These are phyloP conservation scores for Drosophila putrida DNA, from an alignment of 2,888 invertebrate species.

Conservation along the genomic window DNA sequence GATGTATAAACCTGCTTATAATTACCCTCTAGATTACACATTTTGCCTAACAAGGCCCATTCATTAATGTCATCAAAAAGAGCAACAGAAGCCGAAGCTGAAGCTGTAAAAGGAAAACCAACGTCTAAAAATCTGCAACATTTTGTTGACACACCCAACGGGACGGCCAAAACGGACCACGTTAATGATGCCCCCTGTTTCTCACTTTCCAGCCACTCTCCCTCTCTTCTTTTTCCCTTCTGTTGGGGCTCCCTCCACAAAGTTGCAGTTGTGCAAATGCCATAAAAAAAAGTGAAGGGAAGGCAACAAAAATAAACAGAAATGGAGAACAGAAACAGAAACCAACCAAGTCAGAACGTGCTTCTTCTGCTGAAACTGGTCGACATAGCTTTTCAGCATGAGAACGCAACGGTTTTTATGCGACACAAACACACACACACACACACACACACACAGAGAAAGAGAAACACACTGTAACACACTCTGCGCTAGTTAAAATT, in stretches of 20 bases:
- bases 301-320: slow-evolving; percentile 48
- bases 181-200: slow-evolving; percentile 54
- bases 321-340: slow-evolving; percentile 48
- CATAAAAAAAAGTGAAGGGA: slow-evolving; percentile 58
- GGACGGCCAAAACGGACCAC: slow-evolving; percentile 62
- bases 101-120: slow-evolving; percentile 26
- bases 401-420: slow-evolving; percentile 62
- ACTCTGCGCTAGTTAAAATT: slow-evolving; percentile 71
- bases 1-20: slow-evolving; percentile 63
- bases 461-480: slow-evolving; percentile 1
- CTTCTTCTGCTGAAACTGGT: slow-evolving; percentile 25
- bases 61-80: slow-evolving; percentile 78
- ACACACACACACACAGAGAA: slow-evolving; percentile 17
- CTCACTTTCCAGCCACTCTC: not conserved
- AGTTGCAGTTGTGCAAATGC: slow-evolving; percentile 76
- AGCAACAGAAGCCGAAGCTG: slow-evolving; percentile 44
- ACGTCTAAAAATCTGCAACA: slow-evolving; percentile 73
- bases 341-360: slow-evolving; percentile 28
- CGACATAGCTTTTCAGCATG: slow-evolving; percentile 63
- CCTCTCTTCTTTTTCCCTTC: not conserved
- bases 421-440: slow-evolving; percentile 19
- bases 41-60: slow-evolving; percentile 76
- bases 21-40: slow-evolving; percentile 79
- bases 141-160: slow-evolving; percentile 70
- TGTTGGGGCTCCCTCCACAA: slow-evolving; percentile 31